Evolutionary conservation across 2,113 vertebrate genomes (phyloP), one percentile per base, ranked within the genome.

Genomic region (Ammodytes marinus): DNA sequence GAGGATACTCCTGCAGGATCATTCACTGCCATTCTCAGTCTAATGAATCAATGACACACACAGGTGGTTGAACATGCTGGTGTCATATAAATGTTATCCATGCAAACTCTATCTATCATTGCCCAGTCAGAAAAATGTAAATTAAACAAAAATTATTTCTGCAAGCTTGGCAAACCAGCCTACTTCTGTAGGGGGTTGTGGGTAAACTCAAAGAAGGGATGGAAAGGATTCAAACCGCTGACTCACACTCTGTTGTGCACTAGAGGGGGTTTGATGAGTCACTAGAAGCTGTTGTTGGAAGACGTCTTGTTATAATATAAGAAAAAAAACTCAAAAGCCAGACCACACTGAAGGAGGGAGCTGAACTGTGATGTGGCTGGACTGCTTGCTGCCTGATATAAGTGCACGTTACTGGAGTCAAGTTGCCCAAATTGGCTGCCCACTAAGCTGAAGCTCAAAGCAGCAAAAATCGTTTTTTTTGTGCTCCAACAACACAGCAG

Each of bases 131-230:
- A 73, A 69, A 55, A 13, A 57, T 46, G 42, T 17, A 72, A 40
- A 68, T 54, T 43, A 58, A 84, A 70, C 45, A 75, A 80, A 49
- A 15, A 1, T 40, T 27, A 50, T 52, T 64, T 50, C 39, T 67
- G 15, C 49, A n/a, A 49, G 50, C 55, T 11, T 1, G 2, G 50
- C 58, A 76, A 75, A 77, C 46, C 63, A 59, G 53, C 61, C 75
- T 59, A 13, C 15, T 58, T 47, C 57, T 50, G 27, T 1, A 2
- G 67, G 69, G 27, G 72, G 87, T 67, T 45, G 69, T 69, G 43
- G 37, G 73, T 61, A 49, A 69, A 82, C 55, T 77, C 45, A 76
- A 87, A 90, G 86, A 90, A 92, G 81, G 80, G 77, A 77, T 92
- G 89, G 90, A 88, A 72, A 12, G 15, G 37, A 80, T 77, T 86